A percentile compares a stretch with the other conserved stretches of the same genome.
phyloP scores from a whole-genome alignment of 2,888 invertebrate species.

The Meteorus colon region DNA sequence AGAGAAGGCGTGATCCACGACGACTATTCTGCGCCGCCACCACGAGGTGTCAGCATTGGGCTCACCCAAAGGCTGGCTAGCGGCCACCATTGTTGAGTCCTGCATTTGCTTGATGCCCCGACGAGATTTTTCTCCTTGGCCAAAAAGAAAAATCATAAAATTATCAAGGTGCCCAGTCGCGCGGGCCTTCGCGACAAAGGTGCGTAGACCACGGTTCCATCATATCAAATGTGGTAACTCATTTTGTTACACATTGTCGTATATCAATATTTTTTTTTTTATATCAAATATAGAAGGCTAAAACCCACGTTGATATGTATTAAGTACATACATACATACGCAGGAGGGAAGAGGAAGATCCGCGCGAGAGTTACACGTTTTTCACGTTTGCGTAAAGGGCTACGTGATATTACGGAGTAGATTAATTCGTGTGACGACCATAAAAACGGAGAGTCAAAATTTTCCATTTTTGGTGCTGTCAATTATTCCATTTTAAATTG shows the following conservation, averaged over 20 bases:
- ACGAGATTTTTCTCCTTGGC: conserved; percentile 61
- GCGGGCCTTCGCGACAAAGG: conserved; percentile 61
- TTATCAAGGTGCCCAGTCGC: conserved; percentile 60
- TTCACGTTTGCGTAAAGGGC: conserved; percentile 29
- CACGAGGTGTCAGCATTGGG: conserved; percentile 66
- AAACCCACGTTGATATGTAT: conserved; percentile 35
- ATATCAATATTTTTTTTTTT: conserved; percentile 19
- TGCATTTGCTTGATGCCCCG: conserved; percentile 69
- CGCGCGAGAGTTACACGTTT: conserved; percentile 41
- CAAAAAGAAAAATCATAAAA: conserved; percentile 60
- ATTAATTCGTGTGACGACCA: no score
- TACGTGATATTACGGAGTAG: no score
- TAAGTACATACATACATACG: not conserved
- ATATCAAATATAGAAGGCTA: conserved; percentile 1
- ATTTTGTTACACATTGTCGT: conserved; percentile 9
- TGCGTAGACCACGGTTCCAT: conserved; percentile 55
- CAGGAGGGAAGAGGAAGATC: conserved; percentile 29
- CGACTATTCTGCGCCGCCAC: conserved; percentile 58
- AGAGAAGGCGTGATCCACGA: conserved; percentile 39
- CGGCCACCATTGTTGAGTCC: conserved; percentile 72
- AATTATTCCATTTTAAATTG: not conserved
- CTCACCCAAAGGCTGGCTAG: conserved; percentile 57
- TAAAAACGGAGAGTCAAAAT: no score
- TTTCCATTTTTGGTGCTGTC: not conserved
- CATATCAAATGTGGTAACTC: conserved; percentile 13